These are phyloP conservation scores for Polyommatus icarus DNA, from an alignment of 2,888 invertebrate species.

Conservation along the genomic window DNA sequence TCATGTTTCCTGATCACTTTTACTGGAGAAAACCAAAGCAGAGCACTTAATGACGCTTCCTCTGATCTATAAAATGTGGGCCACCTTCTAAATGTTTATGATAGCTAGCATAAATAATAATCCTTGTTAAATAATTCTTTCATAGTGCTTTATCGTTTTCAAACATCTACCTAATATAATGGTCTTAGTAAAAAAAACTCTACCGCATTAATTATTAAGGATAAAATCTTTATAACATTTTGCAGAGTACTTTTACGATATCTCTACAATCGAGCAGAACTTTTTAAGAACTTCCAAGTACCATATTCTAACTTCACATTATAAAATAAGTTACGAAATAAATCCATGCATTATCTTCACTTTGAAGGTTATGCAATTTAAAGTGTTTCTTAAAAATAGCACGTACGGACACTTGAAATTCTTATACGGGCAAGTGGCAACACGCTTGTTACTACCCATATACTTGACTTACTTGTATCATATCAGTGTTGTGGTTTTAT, in stretches of 20 bases:
- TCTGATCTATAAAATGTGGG: constrained; percentile 13
- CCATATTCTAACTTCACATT: not conserved
- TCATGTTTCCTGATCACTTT: constrained; percentile 25
- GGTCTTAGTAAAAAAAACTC: not conserved
- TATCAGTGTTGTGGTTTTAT: not conserved
- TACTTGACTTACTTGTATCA: not conserved
- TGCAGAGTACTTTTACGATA: not conserved
- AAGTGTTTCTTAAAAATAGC: constrained; percentile 26
- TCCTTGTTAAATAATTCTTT: too few species aligned
- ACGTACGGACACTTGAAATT: constrained; percentile 12
- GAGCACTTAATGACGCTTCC: not conserved
- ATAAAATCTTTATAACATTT: too few species aligned
- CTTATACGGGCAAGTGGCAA: not conserved
- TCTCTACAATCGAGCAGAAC: not conserved
- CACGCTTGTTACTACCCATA: not conserved
- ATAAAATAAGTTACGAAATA: constrained; percentile 1
- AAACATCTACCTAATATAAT: too few species aligned
- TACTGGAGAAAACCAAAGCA: constrained; percentile 8
- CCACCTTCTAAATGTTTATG: not conserved
- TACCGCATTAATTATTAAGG: too few species aligned
- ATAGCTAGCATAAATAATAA: too few species aligned
- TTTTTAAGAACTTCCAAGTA: not conserved
- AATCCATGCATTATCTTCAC: not conserved
- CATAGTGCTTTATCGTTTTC: not conserved
- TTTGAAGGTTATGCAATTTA: constrained; percentile 21